These are phyloP conservation scores for Cyanocitta stelleri DNA, from an alignment of 2,113 vertebrate species.

Conservation along the genomic window DNA sequence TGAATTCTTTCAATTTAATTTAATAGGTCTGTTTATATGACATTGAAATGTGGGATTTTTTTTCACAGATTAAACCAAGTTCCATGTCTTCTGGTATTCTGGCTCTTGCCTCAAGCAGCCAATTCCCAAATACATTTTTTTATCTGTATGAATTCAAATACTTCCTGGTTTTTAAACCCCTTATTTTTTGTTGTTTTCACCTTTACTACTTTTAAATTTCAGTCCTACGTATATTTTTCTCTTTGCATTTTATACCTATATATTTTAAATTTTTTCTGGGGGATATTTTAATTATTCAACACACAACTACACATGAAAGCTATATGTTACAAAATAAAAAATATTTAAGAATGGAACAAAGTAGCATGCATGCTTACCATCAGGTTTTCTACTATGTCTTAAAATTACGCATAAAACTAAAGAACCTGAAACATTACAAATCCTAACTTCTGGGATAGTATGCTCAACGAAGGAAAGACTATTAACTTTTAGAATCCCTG, in stretches of 20 bases:
- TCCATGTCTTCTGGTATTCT: not conserved
- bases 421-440: not conserved
- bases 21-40: not conserved
- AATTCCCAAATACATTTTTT: not conserved
- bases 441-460: not conserved
- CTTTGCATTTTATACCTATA: not conserved
- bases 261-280: not conserved
- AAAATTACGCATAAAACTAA: not conserved
- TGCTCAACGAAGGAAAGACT: not conserved
- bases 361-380: not conserved
- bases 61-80: not conserved
- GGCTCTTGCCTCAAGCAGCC: not conserved
- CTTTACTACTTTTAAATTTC: not conserved
- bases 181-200: not conserved
- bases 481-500: not conserved
- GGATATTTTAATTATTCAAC: not conserved
- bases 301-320: not conserved
- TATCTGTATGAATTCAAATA: not conserved
- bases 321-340: not conserved
- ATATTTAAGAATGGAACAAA: not conserved
- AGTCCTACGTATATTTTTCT: not conserved
- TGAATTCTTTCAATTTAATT: not conserved
- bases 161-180: not conserved
- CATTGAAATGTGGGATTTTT: not conserved
- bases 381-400: not conserved